phyloP scores from a whole-genome alignment of 2,797 vertebrate species.

The Xerus rutilus region DNA sequence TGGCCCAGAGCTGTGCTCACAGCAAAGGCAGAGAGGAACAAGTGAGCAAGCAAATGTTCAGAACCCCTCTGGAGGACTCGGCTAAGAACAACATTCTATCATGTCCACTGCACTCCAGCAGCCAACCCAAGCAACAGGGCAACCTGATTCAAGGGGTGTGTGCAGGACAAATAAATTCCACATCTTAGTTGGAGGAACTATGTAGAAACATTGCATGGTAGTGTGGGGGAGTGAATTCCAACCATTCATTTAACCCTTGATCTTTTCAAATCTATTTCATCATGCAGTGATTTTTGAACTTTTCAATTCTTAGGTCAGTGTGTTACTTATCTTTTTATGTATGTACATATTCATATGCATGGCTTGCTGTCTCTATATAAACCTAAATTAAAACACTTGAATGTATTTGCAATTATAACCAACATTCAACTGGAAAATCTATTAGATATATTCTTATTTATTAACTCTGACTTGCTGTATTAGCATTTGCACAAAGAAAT shows the following conservation, averaged over 20 bases:
- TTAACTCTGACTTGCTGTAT: constrained; percentile 36
- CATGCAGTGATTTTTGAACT: constrained; percentile 32
- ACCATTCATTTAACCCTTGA: background rate
- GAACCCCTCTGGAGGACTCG: background rate
- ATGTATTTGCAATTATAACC: constrained; percentile 46
- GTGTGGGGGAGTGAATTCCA: background rate
- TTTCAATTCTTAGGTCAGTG: background rate
- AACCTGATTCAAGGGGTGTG: background rate
- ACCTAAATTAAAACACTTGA: constrained; percentile 41
- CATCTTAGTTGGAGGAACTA: background rate
- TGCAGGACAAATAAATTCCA: background rate
- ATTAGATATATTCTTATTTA: background rate
- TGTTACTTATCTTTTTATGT: background rate
- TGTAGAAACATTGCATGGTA: background rate
- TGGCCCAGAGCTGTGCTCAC: background rate
- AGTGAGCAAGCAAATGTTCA: no score
- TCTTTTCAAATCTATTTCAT: background rate
- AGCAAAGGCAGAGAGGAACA: background rate
- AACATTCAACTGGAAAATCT: constrained; percentile 30
- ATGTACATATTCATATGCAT: background rate
- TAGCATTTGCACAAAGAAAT: constrained; percentile 22
- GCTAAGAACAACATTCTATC: background rate
- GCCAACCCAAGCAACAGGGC: background rate
- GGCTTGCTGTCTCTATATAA: background rate
- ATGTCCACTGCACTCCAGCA: background rate